Percentiles rank a stretch among this genome's conserved stretches.
These are phyloP conservation scores for Diarsia rubi DNA, from an alignment of 2,888 invertebrate species.

Conservation along the genomic window DNA sequence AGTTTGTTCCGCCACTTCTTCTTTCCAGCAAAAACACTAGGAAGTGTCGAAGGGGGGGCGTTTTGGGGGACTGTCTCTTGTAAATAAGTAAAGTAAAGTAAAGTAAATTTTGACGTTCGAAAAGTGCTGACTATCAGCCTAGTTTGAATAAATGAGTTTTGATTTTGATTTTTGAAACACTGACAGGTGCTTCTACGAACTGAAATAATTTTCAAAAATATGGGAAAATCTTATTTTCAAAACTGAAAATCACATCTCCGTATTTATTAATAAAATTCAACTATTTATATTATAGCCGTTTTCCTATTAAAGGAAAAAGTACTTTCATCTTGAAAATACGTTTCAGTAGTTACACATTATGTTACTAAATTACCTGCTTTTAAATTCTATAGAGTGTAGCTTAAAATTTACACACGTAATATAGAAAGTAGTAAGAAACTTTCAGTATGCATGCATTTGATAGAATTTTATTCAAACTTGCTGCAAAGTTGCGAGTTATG, in stretches of 20 bases:
- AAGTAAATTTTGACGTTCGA: too few species aligned
- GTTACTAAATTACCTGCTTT: slow-evolving; percentile 27
- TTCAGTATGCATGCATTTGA: slow-evolving; percentile 54
- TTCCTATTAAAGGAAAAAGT: neutral
- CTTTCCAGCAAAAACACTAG: too few species aligned
- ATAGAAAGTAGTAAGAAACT: slow-evolving; percentile 34
- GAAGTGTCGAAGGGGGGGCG: too few species aligned
- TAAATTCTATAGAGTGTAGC: slow-evolving; percentile 25
- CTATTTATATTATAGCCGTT: neutral
- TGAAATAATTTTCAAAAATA: slow-evolving; percentile 19
- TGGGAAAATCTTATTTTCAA: neutral
- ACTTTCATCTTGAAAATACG: slow-evolving; percentile 20
- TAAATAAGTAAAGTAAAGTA: too few species aligned
- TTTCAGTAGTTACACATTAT: neutral
- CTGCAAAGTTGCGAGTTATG: slow-evolving; percentile 47
- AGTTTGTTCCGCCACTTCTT: too few species aligned
- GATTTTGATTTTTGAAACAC: too few species aligned
- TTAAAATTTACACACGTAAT: slow-evolving; percentile 33
- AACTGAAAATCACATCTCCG: neutral
- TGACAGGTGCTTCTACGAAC: neutral
- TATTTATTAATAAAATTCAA: neutral
- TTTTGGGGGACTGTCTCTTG: too few species aligned
- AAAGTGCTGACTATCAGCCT: too few species aligned
- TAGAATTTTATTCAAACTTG: slow-evolving; percentile 59
- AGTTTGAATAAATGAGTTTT: too few species aligned